Evolutionary conservation across 2,888 invertebrate genomes (phyloP).

Genomic region (Oasisia sp.): DNA sequence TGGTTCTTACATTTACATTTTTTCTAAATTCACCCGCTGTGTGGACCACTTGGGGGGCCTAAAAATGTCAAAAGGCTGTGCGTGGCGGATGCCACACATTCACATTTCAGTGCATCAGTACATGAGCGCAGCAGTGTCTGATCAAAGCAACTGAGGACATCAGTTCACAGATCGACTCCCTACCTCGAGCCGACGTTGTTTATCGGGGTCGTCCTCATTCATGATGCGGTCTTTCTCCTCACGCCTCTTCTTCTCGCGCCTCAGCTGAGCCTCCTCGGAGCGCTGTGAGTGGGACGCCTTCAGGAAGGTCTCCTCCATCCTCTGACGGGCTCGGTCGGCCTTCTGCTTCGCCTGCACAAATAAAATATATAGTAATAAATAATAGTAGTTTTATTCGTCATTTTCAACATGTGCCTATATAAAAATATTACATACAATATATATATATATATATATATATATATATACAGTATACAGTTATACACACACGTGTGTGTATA

Average conservation of each 20-base stretch:
- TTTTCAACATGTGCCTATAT: neutral
- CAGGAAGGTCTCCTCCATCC: conserved; percentile 92
- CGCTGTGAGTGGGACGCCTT: conserved; percentile 95
- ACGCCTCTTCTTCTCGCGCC: conserved; percentile 91
- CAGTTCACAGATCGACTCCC: neutral
- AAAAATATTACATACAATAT: neutral
- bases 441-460: neutral
- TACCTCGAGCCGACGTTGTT: conserved; percentile 92
- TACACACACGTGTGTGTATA: neutral
- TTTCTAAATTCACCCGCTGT: no score
- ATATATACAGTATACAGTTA: neutral
- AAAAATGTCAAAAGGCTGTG: no score
- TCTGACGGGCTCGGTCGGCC: conserved; percentile 93
- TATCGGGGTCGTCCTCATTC: conserved; percentile 93
- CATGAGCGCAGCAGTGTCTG: neutral
- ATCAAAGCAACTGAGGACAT: neutral
- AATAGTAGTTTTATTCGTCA: no score
- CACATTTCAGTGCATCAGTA: neutral
- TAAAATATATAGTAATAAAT: conserved; percentile 27
- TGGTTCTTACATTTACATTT: no score
- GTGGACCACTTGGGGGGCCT: no score
- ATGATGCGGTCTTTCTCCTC: conserved; percentile 93
- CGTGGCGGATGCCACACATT: no score
- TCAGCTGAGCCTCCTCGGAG: conserved; percentile 93
- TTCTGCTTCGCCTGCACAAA: conserved; percentile 80